Percentiles rank a stretch among this genome's conserved stretches.
phyloP scores from a whole-genome alignment of 2,888 invertebrate genomes.

The Arrhopalites spinosus region DNA sequence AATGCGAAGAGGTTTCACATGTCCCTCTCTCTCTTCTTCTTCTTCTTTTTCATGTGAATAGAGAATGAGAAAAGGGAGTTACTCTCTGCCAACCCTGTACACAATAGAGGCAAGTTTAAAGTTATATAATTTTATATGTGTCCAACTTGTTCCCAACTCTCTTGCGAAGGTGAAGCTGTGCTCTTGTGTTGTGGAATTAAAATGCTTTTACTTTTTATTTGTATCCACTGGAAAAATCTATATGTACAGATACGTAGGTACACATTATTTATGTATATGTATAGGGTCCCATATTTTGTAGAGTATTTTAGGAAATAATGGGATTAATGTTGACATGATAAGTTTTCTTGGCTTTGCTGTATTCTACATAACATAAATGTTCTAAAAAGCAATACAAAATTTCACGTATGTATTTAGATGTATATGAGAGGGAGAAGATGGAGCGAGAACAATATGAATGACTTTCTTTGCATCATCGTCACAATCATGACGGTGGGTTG shows the following conservation, averaged over 20 bases:
- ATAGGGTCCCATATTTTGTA: background rate
- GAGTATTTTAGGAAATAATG: background rate
- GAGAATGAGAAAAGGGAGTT: background rate
- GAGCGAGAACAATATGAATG: conserved; percentile 18
- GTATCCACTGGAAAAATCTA: background rate
- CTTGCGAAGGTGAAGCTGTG: background rate
- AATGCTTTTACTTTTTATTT: background rate
- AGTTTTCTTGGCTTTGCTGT: background rate
- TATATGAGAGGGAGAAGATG: no score
- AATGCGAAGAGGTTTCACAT: conserved; percentile 5
- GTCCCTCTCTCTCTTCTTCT: background rate
- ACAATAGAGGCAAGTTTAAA: conserved; percentile 7
- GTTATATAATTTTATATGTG: background rate
- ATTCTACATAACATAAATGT: background rate
- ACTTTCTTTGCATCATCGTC: conserved; percentile 23
- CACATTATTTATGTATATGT: background rate
- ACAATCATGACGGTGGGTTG: conserved; percentile 13
- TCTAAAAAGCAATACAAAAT: background rate
- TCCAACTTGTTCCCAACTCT: background rate
- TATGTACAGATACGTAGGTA: background rate
- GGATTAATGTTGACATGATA: no score
- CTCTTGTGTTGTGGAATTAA: background rate
- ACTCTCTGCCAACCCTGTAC: background rate
- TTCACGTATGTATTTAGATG: no score
- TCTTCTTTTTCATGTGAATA: background rate